phyloP scores from a whole-genome alignment of 2,113 vertebrate species.

The Onychorhynchus coronatus region DNA sequence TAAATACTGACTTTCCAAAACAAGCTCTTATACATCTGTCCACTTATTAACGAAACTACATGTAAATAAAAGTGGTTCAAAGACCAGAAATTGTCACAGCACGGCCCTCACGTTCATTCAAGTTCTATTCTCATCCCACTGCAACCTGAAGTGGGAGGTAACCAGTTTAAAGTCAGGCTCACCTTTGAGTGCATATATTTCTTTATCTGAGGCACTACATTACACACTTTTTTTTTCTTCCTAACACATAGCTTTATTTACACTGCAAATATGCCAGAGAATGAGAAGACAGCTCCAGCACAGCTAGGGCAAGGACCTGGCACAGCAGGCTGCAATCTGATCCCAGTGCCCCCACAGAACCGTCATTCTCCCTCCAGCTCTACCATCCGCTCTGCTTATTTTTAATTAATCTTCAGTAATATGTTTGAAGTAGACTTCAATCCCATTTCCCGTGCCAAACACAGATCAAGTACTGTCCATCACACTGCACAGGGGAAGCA shows the following conservation, averaged over 20 bases:
- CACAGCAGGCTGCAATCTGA: background rate
- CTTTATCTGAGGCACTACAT: background rate
- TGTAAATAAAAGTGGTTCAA: background rate
- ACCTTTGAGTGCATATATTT: background rate
- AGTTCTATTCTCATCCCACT: background rate
- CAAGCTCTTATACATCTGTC: background rate
- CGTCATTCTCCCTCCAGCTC: background rate
- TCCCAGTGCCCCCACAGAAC: accelerated
- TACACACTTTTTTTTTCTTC: background rate
- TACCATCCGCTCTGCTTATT: background rate
- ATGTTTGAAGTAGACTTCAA: background rate
- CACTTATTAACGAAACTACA: background rate
- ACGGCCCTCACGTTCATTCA: accelerated
- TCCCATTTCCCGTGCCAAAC: background rate
- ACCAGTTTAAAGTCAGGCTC: background rate
- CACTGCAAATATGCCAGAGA: background rate
- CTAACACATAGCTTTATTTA: background rate
- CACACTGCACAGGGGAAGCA: accelerated
- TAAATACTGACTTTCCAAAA: background rate
- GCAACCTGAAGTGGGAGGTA: background rate
- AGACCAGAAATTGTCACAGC: background rate
- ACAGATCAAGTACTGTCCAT: background rate
- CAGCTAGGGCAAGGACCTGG: background rate
- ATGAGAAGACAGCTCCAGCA: background rate
- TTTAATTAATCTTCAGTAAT: background rate